Evolutionary conservation across 1,140 invertebrate genomes (phyloP).

Genomic region (Drosophila arizonae): DNA sequence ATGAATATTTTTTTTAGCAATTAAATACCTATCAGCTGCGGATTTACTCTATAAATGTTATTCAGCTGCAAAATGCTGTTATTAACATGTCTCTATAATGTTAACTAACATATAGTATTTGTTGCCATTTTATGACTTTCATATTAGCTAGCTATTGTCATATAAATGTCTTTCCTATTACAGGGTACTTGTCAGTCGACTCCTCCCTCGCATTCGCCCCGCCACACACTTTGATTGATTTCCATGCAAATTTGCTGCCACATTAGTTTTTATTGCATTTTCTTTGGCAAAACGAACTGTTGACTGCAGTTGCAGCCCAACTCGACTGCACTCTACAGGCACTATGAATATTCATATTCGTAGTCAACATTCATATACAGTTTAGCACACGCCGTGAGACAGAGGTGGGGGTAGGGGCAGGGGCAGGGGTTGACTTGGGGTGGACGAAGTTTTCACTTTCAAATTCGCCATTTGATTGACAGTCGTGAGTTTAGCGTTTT

Average conservation of each 20-base stretch:
- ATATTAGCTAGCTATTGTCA: no score
- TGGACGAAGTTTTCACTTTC: slow-evolving; percentile 66
- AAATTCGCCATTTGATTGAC: slow-evolving; percentile 70
- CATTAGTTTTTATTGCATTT: slow-evolving; percentile 68
- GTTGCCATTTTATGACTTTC: no score
- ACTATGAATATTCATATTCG: slow-evolving; percentile 22
- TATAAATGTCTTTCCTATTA: not conserved
- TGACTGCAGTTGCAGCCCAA: slow-evolving; percentile 42
- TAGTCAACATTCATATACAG: slow-evolving; percentile 17
- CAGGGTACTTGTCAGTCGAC: slow-evolving; percentile 24
- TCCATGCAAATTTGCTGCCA: slow-evolving; percentile 62
- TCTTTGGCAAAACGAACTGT: slow-evolving; percentile 45
- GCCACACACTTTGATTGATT: slow-evolving; percentile 53
- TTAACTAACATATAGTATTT: no score
- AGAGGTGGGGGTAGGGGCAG: not conserved
- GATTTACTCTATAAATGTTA: no score
- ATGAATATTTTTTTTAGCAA: not conserved
- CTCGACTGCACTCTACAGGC: not conserved
- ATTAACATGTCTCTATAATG: no score
- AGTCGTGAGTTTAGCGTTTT: slow-evolving; percentile 55
- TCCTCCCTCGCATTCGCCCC: not conserved
- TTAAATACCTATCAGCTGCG: no score
- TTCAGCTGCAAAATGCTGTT: no score
- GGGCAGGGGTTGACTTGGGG: not conserved
- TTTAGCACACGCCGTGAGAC: slow-evolving; percentile 40